Conservation (phyloP, 1,140 invertebrate species). For the Callitettix versicolor region DNA sequence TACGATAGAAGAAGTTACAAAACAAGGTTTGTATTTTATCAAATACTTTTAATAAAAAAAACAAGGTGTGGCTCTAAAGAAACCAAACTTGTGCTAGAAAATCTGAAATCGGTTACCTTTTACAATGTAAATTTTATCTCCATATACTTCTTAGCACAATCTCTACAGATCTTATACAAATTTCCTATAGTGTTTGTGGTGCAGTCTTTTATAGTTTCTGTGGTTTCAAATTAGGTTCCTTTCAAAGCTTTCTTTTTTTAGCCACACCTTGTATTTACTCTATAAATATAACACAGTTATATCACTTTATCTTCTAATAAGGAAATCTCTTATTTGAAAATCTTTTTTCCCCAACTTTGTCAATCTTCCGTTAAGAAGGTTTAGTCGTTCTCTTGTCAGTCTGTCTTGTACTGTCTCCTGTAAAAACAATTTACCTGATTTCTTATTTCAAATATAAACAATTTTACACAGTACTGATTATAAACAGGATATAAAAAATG, state of each 20-base stretch:
- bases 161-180: neutral
- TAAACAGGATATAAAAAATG: too few species aligned
- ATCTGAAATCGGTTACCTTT: neutral
- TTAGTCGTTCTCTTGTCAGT: too few species aligned
- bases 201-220: neutral
- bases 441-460: too few species aligned
- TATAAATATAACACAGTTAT: neutral
- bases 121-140: neutral
- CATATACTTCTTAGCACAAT: neutral
- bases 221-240: neutral
- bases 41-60: neutral
- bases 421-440: too few species aligned
- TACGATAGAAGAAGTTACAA: constrained; percentile 81
- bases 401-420: too few species aligned
- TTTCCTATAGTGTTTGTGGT: neutral
- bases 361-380: too few species aligned
- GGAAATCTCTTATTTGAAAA: too few species aligned
- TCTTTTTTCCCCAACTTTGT: too few species aligned
- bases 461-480: too few species aligned
- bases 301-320: too few species aligned
- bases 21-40: constrained; percentile 34
- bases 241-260: neutral
- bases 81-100: neutral
- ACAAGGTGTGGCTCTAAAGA: neutral
- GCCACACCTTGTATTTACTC: neutral